Base-by-base conservation (phyloP, 2,797 vertebrate genomes). In the Halcyon badia region DNA sequence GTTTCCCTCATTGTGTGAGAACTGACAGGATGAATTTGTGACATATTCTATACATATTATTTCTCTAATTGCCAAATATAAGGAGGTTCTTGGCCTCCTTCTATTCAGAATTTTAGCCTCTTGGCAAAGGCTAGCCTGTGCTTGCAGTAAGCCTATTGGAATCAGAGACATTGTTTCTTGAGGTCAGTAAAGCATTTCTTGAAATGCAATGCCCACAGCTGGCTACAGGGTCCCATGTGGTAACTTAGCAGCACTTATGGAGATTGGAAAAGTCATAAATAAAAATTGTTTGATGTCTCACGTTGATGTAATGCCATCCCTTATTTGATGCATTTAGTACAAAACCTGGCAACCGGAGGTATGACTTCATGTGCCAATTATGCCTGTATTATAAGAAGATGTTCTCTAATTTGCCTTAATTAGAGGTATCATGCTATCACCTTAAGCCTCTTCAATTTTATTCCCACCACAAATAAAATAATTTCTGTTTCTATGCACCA, bases 221-320 rank as follows among this genome's bases (percentile, higher is more conserved):
- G 49, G 17, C 6, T 58, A 54, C 14, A 26, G 14, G n/a, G 35
- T 10, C 31, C 19, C n/a, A 54, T 0, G 0, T 7, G 7, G 42
- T 44, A 30, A 54, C 11, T 54, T n/a, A 30, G 17, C 4, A 71
- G 10, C 6, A 14, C 16, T 62, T 37, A 68, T 7, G 16, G 9
- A 56, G 44, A 39, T 16, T 69, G 25, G 46, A 60, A 15, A 58
- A 87, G 33, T 9, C 10, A 4, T 44, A 51, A 84, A 89, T 44
- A 51, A 84, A 89, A 78, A 60, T 35, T 41, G 3, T 19, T 84
- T 61, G 51, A 61, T 42, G 2, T 61, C 60, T 72, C 41, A 46
- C 17, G 24, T 39, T 62, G 30, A 26, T 39, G 24, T 7, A 25
- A 65, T 49, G 19, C 3, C 48, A 21, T 66, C 20, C 14, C 14